Conservation (phyloP, 2,113 vertebrate genomes). For the Bos indicus region DNA sequence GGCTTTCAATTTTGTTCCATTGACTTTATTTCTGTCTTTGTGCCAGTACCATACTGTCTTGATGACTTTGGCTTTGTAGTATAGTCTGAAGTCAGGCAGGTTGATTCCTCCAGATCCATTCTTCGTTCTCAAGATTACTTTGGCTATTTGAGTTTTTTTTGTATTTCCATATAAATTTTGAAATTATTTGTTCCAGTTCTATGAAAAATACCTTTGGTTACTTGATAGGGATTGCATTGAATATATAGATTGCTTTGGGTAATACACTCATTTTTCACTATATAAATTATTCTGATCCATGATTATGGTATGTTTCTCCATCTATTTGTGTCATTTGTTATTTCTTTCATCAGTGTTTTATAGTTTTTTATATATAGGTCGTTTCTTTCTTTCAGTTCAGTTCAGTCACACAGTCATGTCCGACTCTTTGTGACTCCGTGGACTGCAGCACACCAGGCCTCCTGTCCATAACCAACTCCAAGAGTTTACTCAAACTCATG, state of each 20-base stretch:
- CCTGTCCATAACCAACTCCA: not conserved
- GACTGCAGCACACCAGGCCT: fast-evolving
- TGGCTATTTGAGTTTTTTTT: not conserved
- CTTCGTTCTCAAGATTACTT: not conserved
- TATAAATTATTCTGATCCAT: fast-evolving
- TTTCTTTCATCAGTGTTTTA: not conserved
- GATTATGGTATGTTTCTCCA: not conserved
- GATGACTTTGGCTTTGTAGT: not conserved
- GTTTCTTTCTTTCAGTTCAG: not conserved
- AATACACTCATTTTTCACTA: not conserved
- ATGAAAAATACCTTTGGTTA: not conserved
- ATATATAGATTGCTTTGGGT: not conserved
- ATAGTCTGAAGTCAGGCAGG: not conserved
- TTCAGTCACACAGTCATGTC: fast-evolving
- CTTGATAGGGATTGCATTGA: not conserved
- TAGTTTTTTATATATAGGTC: not conserved
- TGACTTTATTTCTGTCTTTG: not conserved
- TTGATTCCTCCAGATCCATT: not conserved
- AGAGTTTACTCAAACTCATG: not conserved
- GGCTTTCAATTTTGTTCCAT: not conserved
- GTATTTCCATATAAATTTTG: not conserved
- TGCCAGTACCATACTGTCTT: not conserved
- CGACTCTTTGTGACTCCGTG: fast-evolving
- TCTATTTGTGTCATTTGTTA: not conserved
- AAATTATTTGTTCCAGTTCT: not conserved